Evolutionary conservation across 2,113 vertebrate genomes (phyloP), one percentile per base, ranked within the genome.

Genomic region (Condylura cristata): DNA sequence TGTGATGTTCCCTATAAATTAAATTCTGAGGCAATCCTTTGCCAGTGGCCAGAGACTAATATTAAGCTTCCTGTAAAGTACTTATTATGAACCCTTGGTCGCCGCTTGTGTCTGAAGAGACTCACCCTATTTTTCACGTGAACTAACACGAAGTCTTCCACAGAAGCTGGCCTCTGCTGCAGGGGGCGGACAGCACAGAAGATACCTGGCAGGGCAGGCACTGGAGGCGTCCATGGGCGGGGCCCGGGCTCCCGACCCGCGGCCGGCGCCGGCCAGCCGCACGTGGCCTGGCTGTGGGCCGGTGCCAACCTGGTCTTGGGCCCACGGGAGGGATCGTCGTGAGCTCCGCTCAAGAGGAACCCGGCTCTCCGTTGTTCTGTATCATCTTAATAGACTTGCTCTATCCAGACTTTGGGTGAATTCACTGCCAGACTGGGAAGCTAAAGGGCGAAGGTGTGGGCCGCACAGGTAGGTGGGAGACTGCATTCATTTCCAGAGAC

Each of bases 261-360:
- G 75, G 98, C 99, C 88, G 99, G 99, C 97, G 98, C 99, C 91
- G 99, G 99, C 97, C 99, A 99, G 96, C 99, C 99, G 81, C 99
- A 99, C 96, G 99, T 99, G 99, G 99, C 99, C 99, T 87, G 99
- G 99, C n/a, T n/a, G n/a, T n/a, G n/a, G n/a, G n/a, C n/a, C n/a
- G n/a, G n/a, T n/a, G n/a, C n/a, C 97, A 99, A 99, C 98, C 99
- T 99, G 96, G n/a, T n/a, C n/a, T n/a, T n/a, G n/a, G n/a, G n/a
- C n/a, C n/a, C n/a, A n/a, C n/a, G n/a, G n/a, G n/a, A n/a, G n/a
- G n/a, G n/a, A n/a, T n/a, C n/a, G n/a, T n/a, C n/a, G n/a, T n/a
- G n/a, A n/a, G n/a, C n/a, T n/a, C n/a, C n/a, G n/a, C n/a, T n/a
- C n/a, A n/a, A n/a, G n/a, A n/a, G n/a, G n/a, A n/a, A n/a, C n/a